Base-by-base conservation (phyloP, 2,113 vertebrate species). In the Etheostoma spectabile region DNA sequence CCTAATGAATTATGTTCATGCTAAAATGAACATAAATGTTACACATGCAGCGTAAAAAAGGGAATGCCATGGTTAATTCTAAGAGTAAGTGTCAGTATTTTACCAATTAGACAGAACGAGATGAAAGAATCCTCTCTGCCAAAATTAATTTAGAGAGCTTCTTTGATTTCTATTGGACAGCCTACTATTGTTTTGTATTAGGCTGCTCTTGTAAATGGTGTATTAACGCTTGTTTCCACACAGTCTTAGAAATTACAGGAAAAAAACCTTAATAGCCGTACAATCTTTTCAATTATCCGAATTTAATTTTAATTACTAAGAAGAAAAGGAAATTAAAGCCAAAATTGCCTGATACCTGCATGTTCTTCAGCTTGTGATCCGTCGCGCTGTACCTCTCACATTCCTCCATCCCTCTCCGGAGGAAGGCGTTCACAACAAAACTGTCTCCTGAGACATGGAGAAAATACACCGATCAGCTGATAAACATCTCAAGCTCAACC, bases 361-460 rank as follows among this genome's bases (percentile, higher is more conserved):
- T 90, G 85, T 82, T 92, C 83, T 94, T 93, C 60, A 89, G 77
- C 86, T 93, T 94, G 83, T 89, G 89, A 16, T 95, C 95, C 16
- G 90, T 61, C 35, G 91, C 49, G 88, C 82, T 84, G 86, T 94
- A 93, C 57, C 93, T 74, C 81, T 95, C 95, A 61, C 91, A 90
- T 81, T 94, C 95, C 84, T 95, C 95, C 90, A 92, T 92, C 85
- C 94, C 94, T 94, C 92, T 93, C 72, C 93, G 90, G 72, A 94
- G 93, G 88, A 95, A 95, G 15, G 94, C 94, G 69, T 94, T 95
- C 87, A 95, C 95, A 19, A 95, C 95, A 93, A 95, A 96, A 91
- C 95, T 96, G 90, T 95, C 95, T 70, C 95, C 95, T 96, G 74
- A 59, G 77, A 86, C 70, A 24, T 0, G 24, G 5, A 53, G 45